Base-by-base conservation (phyloP, 2,888 invertebrate genomes). In the Eupithecia subfuscata region DNA sequence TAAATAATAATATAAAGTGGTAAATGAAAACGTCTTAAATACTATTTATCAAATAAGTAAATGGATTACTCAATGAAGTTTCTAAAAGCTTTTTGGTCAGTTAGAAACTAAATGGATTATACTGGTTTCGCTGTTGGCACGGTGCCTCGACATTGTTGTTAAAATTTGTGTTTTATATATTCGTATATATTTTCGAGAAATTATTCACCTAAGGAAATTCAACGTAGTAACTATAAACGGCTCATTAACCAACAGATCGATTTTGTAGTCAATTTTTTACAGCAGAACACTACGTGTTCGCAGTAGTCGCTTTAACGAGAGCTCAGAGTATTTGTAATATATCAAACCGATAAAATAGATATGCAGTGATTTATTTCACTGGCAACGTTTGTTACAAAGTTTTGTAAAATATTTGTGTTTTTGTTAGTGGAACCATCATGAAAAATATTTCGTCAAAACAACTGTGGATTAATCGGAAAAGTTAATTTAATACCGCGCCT, bases 401-500 rank as follows among this genome's bases (percentile, higher is more conserved):
- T 84, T 76, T 81, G 79, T 72, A 83, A 83, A 84, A 85, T 83
- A 82, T 82, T 84, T 82, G 76, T 82, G 78, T 83, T 82, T 81
- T 76, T 77, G 71, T 78, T 80, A 83, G 84, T 82, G 83, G 84
- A 83, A 82, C 78, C 77, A 81, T 82, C 82, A 82, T 75, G 79
- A 83, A 80, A 85, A 87, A 86, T 86, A 80, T 85, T 86, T 82
- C 79, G 75, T 81, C 82, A 82, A 84, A 87, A 81, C 84, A 81
- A 83, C 83, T 68, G 68, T 70, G 82, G 86, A 88, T 89, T 87
- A 87, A 87, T 87, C 84, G 83, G 86, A 86, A 85, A 89, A 89
- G 89, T 89, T 88, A 88, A 90, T 89, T 40, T 88, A 88, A 87
- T 86, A 82, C 86, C 83, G 79, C 82, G 84, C 81, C 82, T 84